Base-by-base conservation (phyloP, 2,113 vertebrate genomes). In the Lontra canadensis region DNA sequence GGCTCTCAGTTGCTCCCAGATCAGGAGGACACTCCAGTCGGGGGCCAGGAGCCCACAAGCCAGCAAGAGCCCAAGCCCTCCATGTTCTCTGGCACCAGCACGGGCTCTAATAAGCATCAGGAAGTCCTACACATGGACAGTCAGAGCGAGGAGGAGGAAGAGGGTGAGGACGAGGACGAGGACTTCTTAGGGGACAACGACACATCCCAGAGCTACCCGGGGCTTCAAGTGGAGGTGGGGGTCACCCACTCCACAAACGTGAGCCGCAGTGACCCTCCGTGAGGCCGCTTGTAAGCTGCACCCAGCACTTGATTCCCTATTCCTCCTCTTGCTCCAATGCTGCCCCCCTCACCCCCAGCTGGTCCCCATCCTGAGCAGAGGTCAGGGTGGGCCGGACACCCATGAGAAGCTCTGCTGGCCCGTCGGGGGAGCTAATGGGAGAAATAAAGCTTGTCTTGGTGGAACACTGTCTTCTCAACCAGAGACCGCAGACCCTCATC, bases 71-170 rank as follows among this genome's bases (percentile, higher is more conserved):
- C 36, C 80, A 78, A 34, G 26, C 7, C 18, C 4, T 94, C 71
- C 1, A 0, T 2, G 3, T 17, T 83, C 9, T 21, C 67, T 0
- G 0, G 0, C 42, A 34, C 23, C 0, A 0, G 15, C 6, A 0
- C 18, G 7, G 94, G 1, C 36, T 88, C 61, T 34, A 57, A 31
- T 17, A 36, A n/a, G 1, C 44, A 13, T 15, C 34, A 63, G 36
- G 42, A 95, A 10, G 20, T 11, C 1, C 12, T 21, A 20, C 39
- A 49, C 7, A 0, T 0, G 1, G 74, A 55, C 17, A 67, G 5
- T 5, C 18, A 57, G 21, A 65, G 5, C 4, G 31, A 5, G 6
- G 63, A 86, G 1, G 44, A 65, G 74, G 42, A 80, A 25, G 83
- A 89, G 20, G 44, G 17, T 6, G 23, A 15, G 2, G 74, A 80